Evolutionary conservation across 2,797 vertebrate genomes (phyloP), one percentile per base, ranked within the genome.

Genomic region (Nothura maculosa): DNA sequence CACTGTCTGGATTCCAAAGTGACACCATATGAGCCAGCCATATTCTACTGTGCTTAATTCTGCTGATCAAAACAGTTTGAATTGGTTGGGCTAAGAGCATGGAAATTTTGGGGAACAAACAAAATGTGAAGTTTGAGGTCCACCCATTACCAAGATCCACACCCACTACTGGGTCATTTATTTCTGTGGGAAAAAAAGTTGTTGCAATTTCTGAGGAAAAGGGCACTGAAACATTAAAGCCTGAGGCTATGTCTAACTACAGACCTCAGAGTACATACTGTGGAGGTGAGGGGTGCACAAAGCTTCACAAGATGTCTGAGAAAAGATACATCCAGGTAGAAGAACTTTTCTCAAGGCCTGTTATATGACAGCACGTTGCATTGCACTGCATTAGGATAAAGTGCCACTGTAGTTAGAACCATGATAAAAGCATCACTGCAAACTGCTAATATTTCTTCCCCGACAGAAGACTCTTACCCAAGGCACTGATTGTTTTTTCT

Each of bases 1-100:
- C 94, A 91, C 43, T 42, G 72, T 34, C 87, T 93, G 88, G 77
- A 91, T 68, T 90, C 66, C 78, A 7, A 84, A 91, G 86, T 72
- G 89, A 24, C 86, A 92, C 85, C 74, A 62, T 32, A 45, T 6
- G 93, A 85, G 22, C 58, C 85, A 89, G 52, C 67, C 25, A 57
- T 38, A n/a, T 63, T 78, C 61, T 27, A 73, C 12, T 84, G 30
- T 69, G 57, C 57, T 69, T 60, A 84, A 89, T 74, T 89, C 78
- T 78, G 36, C 68, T 84, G 90, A 92, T 67, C 84, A 89, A 64
- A 93, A n/a, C 85, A 57, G 30, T 24, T 63, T 85, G 68, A 68
- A 83, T 8, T 43, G 69, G 43, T 16, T 63, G 80, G 63, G 60
- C 32, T 57, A 74, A 75, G 30, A 91, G 68, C 83, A 58, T 4